Evolutionary conservation across 2,113 vertebrate genomes (phyloP).

Genomic region (Spea bombifrons): DNA sequence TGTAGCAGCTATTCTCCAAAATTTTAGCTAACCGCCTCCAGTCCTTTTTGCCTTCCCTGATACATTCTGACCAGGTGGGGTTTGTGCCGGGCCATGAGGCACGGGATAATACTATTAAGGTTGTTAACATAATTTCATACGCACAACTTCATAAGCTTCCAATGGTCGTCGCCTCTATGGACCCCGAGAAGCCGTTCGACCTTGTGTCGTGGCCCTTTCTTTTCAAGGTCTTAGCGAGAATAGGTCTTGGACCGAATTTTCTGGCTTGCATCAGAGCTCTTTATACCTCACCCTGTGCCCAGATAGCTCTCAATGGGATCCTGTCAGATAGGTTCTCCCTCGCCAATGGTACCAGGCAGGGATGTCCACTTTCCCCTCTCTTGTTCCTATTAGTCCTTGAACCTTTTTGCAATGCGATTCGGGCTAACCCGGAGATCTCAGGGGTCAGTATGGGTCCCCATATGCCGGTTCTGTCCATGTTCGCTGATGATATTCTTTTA

Average conservation of each 20-base stretch:
- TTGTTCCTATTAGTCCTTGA: slow-evolving; percentile 15
- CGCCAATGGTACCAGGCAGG: slow-evolving; percentile 19
- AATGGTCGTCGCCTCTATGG: slow-evolving; percentile 5
- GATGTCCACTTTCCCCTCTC: slow-evolving; percentile 17
- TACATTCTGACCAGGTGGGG: no score
- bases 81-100: no score
- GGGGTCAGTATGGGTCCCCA: no score
- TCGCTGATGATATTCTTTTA: no score
- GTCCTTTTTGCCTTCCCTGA: no score
- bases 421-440: no score
- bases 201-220: slow-evolving; percentile 22
- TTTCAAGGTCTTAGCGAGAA: slow-evolving; percentile 11
- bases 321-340: neutral
- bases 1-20: no score
- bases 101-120: no score
- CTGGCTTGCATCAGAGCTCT: slow-evolving; percentile 20
- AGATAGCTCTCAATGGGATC: slow-evolving; percentile 14
- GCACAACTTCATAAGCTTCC: no score
- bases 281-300: slow-evolving; percentile 6
- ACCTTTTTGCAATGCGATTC: neutral
- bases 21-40: no score
- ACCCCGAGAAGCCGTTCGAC: slow-evolving; percentile 27
- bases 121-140: no score
- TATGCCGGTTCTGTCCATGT: no score
- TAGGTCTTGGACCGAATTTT: slow-evolving; percentile 18